Evolutionary conservation across 2,797 vertebrate species (phyloP).

Genomic region (Cyprinella venusta): DNA sequence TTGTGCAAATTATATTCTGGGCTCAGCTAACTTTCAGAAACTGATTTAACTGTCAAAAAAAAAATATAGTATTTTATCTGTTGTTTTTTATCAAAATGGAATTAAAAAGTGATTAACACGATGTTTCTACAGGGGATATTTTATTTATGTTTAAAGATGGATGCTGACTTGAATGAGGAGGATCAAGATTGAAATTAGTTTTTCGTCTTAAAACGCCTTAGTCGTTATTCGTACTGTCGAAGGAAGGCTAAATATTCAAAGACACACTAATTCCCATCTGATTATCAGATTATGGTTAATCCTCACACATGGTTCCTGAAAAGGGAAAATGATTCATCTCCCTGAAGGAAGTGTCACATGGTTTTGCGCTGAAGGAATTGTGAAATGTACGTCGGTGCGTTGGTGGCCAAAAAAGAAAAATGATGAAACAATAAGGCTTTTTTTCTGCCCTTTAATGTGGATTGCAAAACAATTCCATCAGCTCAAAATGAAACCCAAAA

Average conservation of each 20-base stretch:
- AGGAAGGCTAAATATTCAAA: not conserved
- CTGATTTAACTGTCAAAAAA: conserved; percentile 13
- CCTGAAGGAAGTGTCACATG: conserved; percentile 1
- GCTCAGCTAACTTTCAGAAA: conserved; percentile 49
- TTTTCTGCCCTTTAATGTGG: conserved; percentile 75
- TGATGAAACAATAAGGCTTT: conserved; percentile 20
- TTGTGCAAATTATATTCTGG: conserved; percentile 53
- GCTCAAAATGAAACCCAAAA: conserved; percentile 67
- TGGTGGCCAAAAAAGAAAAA: conserved; percentile 24
- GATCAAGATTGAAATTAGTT: conserved; percentile 10
- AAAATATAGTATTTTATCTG: conserved; percentile 35
- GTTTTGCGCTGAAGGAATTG: not conserved
- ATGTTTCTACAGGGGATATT: not conserved
- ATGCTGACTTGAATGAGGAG: not conserved
- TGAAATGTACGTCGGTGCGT: not conserved
- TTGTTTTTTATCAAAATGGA: conserved; percentile 31
- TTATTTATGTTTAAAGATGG: not conserved
- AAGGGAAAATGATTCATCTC: conserved; percentile 18
- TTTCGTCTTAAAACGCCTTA: not conserved
- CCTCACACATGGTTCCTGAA: conserved; percentile 23
- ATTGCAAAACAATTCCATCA: conserved; percentile 81
- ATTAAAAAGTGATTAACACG: conserved; percentile 33
- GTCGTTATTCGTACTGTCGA: not conserved
- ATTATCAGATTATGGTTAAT: conserved; percentile 40
- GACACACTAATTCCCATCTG: conserved; percentile 16